Conservation (phyloP, 1,140 invertebrate species). For the Penaeus chinensis region DNA sequence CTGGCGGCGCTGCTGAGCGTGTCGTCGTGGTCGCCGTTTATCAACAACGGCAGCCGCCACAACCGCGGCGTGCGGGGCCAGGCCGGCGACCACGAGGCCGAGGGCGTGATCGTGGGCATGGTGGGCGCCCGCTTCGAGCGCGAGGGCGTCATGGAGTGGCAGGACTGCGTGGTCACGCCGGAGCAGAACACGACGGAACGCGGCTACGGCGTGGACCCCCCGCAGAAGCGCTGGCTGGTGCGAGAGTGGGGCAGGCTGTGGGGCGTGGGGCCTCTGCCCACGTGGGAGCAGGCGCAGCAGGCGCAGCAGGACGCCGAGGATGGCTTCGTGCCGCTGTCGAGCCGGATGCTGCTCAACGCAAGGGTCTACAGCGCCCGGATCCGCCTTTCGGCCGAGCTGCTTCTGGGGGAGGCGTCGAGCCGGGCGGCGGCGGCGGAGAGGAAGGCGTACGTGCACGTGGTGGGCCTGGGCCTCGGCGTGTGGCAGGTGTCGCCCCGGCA, state of each 20-base stretch:
- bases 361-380: constrained; percentile 69
- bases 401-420: constrained; percentile 69
- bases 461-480: constrained; percentile 70
- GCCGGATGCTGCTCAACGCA: constrained; percentile 66
- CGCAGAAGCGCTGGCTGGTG: constrained; percentile 63
- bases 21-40: constrained; percentile 74
- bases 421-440: constrained; percentile 69
- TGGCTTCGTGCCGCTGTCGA: constrained; percentile 7
- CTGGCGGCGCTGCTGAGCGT: constrained; percentile 74
- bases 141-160: constrained; percentile 72
- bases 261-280: constrained; percentile 65
- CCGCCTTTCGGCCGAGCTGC: constrained; percentile 68
- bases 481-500: constrained; percentile 65
- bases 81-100: constrained; percentile 64
- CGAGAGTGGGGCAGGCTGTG: constrained; percentile 69
- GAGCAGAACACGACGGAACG: constrained; percentile 71
- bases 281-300: constrained; percentile 67
- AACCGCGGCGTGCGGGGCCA: constrained; percentile 71
- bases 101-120: constrained; percentile 68
- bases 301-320: constrained; percentile 25
- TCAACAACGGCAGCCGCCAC: constrained; percentile 75
- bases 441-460: constrained; percentile 69
- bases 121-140: constrained; percentile 71
- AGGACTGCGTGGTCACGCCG: constrained; percentile 72
- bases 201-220: constrained; percentile 68